A percentile compares a stretch with the other conserved stretches of the same genome.
These are phyloP conservation scores for Hydrotaea diabolus DNA, from an alignment of 2,888 invertebrate species.

Conservation along the genomic window DNA sequence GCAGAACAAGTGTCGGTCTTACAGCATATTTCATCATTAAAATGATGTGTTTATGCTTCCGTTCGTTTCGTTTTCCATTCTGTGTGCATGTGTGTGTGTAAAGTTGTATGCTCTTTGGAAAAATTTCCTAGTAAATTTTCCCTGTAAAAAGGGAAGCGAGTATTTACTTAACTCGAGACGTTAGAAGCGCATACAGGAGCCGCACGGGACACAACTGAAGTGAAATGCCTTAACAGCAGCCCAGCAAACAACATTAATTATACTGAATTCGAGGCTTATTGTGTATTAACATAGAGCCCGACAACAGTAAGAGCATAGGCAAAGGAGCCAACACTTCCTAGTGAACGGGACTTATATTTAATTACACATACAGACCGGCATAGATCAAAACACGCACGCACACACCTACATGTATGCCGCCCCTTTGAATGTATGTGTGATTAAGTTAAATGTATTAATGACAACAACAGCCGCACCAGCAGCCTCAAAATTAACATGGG, in stretches of 20 bases:
- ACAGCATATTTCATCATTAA: slow-evolving; percentile 35
- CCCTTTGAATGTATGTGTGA: not conserved
- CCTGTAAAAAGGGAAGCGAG: slow-evolving; percentile 12
- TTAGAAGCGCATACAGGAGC: too few species aligned
- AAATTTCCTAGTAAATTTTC: not conserved
- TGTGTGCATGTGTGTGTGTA: not conserved
- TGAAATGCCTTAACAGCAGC: not conserved
- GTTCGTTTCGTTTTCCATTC: not conserved
- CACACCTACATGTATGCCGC: not conserved
- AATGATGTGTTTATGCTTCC: slow-evolving; percentile 13
- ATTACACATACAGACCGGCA: slow-evolving; percentile 33
- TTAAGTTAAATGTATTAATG: slow-evolving; percentile 41
- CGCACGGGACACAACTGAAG: not conserved
- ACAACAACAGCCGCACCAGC: slow-evolving; percentile 14
- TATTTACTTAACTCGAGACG: slow-evolving; percentile 37
- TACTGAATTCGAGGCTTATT: slow-evolving; percentile 14
- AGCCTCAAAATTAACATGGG: not conserved
- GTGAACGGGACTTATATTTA: too few species aligned
- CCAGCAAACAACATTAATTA: slow-evolving; percentile 47
- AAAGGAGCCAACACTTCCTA: not conserved
- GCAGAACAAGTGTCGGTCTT: not conserved
- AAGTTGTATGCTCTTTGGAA: slow-evolving; percentile 1
- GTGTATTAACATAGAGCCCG: slow-evolving; percentile 1
- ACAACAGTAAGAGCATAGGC: too few species aligned
- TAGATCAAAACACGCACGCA: not conserved